Evolutionary conservation across 2,113 vertebrate species (phyloP).

Genomic region (Parotia lawesii): DNA sequence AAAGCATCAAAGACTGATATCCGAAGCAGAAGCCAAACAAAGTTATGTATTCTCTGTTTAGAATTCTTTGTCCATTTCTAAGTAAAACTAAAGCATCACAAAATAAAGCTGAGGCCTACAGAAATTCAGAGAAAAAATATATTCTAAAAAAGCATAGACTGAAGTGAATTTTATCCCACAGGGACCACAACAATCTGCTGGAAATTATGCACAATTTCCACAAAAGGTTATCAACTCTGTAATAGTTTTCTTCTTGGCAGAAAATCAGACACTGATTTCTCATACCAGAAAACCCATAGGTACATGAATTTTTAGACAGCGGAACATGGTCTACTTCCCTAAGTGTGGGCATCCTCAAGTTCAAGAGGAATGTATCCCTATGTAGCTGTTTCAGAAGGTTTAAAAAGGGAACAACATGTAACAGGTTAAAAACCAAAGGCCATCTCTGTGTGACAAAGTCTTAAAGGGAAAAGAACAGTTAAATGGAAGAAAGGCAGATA

Average conservation of each 20-base stretch:
- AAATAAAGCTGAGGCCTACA: neutral
- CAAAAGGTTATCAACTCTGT: neutral
- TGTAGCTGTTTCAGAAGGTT: neutral
- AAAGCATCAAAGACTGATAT: neutral
- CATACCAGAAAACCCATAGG: neutral
- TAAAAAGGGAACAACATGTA: neutral
- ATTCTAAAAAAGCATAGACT: neutral
- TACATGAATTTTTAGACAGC: neutral
- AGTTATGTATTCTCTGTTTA: neutral
- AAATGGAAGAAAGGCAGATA: neutral
- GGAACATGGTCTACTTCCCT: neutral
- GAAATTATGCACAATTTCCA: neutral
- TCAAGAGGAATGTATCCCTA: neutral
- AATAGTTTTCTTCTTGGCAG: neutral
- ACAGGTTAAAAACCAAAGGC: neutral
- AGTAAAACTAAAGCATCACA: neutral
- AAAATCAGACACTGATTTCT: neutral
- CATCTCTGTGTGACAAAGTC: neutral
- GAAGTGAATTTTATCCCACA: neutral
- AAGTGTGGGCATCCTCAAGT: neutral
- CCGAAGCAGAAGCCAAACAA: neutral
- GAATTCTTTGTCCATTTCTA: neutral
- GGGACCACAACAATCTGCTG: neutral
- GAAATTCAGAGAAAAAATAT: neutral
- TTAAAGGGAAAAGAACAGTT: neutral